Percentiles rank a stretch among this genome's conserved stretches.
phyloP scores from a whole-genome alignment of 1,140 invertebrate species.

The Sminthurides bifidus region DNA sequence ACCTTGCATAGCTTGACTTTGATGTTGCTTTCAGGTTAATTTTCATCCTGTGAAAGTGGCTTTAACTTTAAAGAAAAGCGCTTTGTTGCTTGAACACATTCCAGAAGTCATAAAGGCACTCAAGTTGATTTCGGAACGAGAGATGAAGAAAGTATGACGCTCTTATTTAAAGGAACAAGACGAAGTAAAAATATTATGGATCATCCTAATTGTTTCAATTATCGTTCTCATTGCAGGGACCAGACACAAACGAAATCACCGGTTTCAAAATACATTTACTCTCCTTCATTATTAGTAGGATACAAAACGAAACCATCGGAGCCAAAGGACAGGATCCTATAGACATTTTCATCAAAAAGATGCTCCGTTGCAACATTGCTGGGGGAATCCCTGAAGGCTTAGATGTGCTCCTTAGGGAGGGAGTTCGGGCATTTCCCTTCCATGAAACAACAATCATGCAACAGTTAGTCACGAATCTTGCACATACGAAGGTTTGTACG shows the following conservation, averaged over 20 bases:
- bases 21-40: conserved; percentile 46
- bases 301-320: conserved; percentile 35
- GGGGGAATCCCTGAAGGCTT: conserved; percentile 65
- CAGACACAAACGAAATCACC: conserved; percentile 82
- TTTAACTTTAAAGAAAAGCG: conserved; percentile 59
- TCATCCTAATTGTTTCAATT: not conserved
- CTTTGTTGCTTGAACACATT: conserved; percentile 59
- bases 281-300: conserved; percentile 57
- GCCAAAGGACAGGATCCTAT: conserved; percentile 26
- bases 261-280: conserved; percentile 85
- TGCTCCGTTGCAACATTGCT: conserved; percentile 60
- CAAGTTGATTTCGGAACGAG: conserved; percentile 67
- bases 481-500: conserved; percentile 52
- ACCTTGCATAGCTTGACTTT: no score
- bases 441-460: conserved; percentile 72
- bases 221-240: conserved; percentile 39
- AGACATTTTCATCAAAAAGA: conserved; percentile 36
- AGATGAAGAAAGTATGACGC: conserved; percentile 53
- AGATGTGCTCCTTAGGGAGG: conserved; percentile 67
- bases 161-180: not conserved
- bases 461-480: conserved; percentile 60
- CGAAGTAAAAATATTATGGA: not conserved
- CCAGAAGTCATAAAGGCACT: conserved; percentile 67
- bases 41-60: conserved; percentile 74
- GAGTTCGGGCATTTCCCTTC: conserved; percentile 74